Conservation (phyloP, 1,140 invertebrate genomes). For the Saccostrea echinata region DNA sequence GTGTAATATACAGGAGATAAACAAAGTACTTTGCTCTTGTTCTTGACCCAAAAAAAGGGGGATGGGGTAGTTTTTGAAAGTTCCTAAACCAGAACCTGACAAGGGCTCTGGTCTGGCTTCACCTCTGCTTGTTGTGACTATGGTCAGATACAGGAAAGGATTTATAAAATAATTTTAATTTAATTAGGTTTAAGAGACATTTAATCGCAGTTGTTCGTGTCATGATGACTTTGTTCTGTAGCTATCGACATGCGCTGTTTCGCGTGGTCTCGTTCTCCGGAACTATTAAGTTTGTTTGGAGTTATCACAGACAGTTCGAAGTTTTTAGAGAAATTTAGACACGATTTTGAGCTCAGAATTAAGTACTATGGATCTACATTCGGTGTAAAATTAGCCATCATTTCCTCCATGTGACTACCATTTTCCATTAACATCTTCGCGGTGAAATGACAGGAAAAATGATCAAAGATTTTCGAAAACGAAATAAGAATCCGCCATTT, state of each 20-base stretch:
- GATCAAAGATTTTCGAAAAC: conserved; percentile 31
- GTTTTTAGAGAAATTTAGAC: not conserved
- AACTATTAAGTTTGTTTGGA: conserved; percentile 25
- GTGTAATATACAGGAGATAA: too few species aligned
- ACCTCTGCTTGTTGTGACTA: not conserved
- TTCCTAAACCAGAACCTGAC: too few species aligned
- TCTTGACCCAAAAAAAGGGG: too few species aligned
- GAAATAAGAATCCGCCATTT: conserved; percentile 37
- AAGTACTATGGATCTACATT: not conserved
- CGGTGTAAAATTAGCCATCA: conserved; percentile 4
- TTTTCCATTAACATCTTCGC: conserved; percentile 30
- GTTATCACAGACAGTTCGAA: not conserved
- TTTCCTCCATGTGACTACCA: conserved; percentile 13
- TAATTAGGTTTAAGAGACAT: not conserved
- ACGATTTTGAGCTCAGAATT: conserved; percentile 9
- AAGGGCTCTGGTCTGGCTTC: too few species aligned
- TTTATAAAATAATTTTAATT: conserved; percentile 24
- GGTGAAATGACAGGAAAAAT: conserved; percentile 27
- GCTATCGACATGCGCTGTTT: conserved; percentile 4
- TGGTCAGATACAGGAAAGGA: not conserved
- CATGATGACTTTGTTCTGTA: conserved; percentile 1
- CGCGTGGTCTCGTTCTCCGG: not conserved
- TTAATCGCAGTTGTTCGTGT: conserved; percentile 9
- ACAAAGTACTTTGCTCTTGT: too few species aligned
- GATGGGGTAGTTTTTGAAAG: too few species aligned